phyloP scores from a whole-genome alignment of 2,888 invertebrate genomes.

The Machimus atricapillus region DNA sequence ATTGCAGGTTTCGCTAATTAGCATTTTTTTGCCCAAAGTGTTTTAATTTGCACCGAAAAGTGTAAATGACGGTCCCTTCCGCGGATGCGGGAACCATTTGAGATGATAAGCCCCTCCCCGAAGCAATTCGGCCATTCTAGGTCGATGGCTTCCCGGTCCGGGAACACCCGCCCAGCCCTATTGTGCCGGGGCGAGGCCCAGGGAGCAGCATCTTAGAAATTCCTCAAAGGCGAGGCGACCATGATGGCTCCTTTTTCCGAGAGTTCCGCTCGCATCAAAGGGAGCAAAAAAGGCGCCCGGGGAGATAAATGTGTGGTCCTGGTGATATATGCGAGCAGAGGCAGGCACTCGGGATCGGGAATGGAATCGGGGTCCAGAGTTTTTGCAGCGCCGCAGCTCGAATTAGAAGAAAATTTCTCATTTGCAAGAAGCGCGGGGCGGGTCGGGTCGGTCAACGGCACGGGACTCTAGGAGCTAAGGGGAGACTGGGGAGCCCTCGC shows the following conservation, averaged over 20 bases:
- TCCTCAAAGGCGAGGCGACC: conserved; percentile 38
- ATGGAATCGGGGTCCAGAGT: neutral
- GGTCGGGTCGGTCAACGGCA: conserved; percentile 10
- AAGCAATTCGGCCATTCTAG: conserved; percentile 38
- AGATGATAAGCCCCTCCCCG: conserved; percentile 40
- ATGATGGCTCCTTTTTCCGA: conserved; percentile 33
- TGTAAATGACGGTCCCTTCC: conserved; percentile 18
- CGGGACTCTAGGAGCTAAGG: neutral
- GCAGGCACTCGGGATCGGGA: neutral
- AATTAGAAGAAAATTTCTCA: conserved; percentile 26
- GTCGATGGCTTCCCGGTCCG: neutral
- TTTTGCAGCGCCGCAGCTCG: conserved; percentile 7
- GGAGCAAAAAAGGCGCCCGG: neutral
- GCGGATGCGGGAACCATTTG: neutral
- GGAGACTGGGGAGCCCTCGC: neutral
- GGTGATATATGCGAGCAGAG: conserved; percentile 24
- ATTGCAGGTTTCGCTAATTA: neutral
- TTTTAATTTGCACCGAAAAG: conserved; percentile 32
- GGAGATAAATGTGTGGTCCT: conserved; percentile 41
- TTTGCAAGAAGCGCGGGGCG: neutral
- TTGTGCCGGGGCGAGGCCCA: neutral
- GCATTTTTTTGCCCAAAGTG: neutral
- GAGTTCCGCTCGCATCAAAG: conserved; percentile 16
- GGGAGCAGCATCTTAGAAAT: conserved; percentile 6
- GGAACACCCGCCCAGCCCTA: neutral